phyloP scores from a whole-genome alignment of 2,113 vertebrate species.

The Penelope pileata region DNA sequence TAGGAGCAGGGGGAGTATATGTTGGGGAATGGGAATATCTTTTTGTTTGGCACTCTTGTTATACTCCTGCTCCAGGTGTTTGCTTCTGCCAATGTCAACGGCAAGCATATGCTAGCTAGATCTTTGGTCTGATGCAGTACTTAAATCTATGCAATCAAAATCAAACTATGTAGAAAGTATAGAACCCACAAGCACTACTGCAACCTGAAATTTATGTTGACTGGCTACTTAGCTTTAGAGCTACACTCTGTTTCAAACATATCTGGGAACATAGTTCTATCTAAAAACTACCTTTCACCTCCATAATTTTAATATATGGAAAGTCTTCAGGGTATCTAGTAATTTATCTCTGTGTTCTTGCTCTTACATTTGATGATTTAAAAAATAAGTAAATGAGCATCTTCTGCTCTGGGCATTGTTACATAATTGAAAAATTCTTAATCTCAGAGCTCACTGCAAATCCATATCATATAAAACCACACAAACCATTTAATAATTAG shows the following conservation, averaged over 20 bases:
- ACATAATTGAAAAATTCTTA: conserved; percentile 43
- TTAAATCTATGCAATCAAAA: neutral
- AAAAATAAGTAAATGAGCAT: conserved; percentile 16
- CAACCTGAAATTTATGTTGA: neutral
- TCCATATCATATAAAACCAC: conserved; percentile 17
- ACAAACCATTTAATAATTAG: conserved; percentile 49
- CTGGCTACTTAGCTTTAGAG: neutral
- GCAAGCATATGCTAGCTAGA: neutral
- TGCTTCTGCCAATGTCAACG: neutral
- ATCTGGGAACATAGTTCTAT: neutral
- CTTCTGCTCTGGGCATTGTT: conserved; percentile 48
- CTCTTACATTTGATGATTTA: conserved; percentile 8
- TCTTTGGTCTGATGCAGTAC: neutral
- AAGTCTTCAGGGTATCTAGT: conserved; percentile 8
- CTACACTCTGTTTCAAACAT: neutral
- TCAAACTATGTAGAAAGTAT: neutral
- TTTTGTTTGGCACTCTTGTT: neutral
- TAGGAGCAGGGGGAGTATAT: neutral
- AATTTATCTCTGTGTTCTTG: conserved; percentile 8
- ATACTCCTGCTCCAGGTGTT: neutral
- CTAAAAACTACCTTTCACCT: neutral
- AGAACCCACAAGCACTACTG: neutral
- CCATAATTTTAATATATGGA: conserved; percentile 4
- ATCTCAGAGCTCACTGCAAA: conserved; percentile 37
- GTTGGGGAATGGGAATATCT: neutral